Base-by-base conservation (phyloP, 2,113 vertebrate genomes). In the Phocoena sinus region DNA sequence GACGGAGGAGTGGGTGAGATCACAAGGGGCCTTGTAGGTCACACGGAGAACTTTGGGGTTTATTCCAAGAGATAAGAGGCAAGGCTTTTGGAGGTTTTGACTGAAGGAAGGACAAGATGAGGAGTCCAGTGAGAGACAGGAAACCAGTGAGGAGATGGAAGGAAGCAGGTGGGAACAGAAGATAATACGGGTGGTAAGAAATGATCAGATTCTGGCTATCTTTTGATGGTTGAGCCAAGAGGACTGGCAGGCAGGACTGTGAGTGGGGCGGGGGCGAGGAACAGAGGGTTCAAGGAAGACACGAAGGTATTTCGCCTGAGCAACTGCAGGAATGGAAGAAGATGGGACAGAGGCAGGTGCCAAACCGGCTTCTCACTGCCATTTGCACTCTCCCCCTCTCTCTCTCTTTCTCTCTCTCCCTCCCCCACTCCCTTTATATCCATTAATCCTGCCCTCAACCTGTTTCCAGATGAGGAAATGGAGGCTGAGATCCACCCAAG, bases 391-490 rank as follows among this genome's bases (percentile, higher is more conserved):
- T 38, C 9, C 8, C 14, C 6, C 63, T 8, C 9, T 2, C 14
- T 10, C 62, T 28, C 11, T 50, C 25, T 53, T 13, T 53, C 25
- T 31, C 2, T 56, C 23, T 9, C 9, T 81, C 67, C 60, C 41
- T 65, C 38, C 23, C 15, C 25, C 28, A 36, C 10, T 33, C 17
- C 21, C 44, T 36, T 95, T 47, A 65, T 21, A 89, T 12, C 21
- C 14, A 50, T 44, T 12, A 33, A 62, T 73, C 47, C 65, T 93
- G 65, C 53, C 60, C 44, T 77, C 73, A 25, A 10, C 20, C 67
- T 81, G n/a, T 84, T 85, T 90, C 41, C 68, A 44, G 70, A 88
- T 15, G 58, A 92, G 65, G 63, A 88, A 50, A 36, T 71, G 15
- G 5, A 73, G 89, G n/a, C 68, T 68, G 20, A 68, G 60, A 73